phyloP scores from a whole-genome alignment of 2,888 invertebrate genomes.

The Drosophila kokeensis region DNA sequence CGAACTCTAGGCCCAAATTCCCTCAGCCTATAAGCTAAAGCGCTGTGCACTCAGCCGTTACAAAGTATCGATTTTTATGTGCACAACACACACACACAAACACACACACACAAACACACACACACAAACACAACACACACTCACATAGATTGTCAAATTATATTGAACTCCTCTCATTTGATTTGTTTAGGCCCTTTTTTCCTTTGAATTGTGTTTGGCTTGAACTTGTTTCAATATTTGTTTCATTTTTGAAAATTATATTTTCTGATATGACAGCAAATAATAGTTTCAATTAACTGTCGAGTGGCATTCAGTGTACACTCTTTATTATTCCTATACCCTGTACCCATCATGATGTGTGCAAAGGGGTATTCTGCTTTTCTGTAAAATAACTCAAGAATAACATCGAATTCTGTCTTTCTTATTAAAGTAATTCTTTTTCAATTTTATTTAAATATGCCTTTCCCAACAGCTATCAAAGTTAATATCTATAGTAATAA shows the following conservation, averaged over 20 bases:
- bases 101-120: constrained; percentile 16
- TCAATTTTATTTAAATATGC: too few relatives aligned
- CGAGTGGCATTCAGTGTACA: constrained; percentile 34
- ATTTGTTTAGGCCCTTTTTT: constrained; percentile 55
- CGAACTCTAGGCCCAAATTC: constrained; percentile 32
- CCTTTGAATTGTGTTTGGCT: constrained; percentile 11
- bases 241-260: constrained; percentile 52
- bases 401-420: background rate
- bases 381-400: background rate
- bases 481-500: too few relatives aligned
- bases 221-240: constrained; percentile 49
- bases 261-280: constrained; percentile 52
- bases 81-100: constrained; percentile 37
- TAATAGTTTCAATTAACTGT: constrained; percentile 58
- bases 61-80: constrained; percentile 61
- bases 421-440: too few relatives aligned
- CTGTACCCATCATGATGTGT: constrained; percentile 2
- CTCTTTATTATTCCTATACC: constrained; percentile 16
- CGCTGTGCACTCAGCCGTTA: constrained; percentile 45
- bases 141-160: constrained; percentile 54
- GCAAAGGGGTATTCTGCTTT: background rate
- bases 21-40: background rate
- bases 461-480: too few relatives aligned
- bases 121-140: constrained; percentile 23
- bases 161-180: constrained; percentile 20